phyloP scores from a whole-genome alignment of 2,888 invertebrate species.

The Busseola fusca region DNA sequence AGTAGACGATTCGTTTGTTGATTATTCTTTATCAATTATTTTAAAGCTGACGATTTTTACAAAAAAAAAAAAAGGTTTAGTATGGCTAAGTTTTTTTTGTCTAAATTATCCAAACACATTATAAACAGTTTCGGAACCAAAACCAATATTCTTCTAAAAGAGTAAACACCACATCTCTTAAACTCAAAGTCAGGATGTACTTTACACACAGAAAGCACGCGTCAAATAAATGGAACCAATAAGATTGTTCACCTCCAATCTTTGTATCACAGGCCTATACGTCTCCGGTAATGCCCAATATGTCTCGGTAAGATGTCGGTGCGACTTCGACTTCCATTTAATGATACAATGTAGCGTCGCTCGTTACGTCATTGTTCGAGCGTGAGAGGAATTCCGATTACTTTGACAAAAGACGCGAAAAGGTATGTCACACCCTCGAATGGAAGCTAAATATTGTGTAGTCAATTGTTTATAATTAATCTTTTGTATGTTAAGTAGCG shows the following conservation, averaged over 20 bases:
- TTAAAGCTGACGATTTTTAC: no score
- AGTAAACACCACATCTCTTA: neutral
- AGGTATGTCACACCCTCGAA: slow-evolving; percentile 24
- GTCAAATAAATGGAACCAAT: slow-evolving; percentile 54
- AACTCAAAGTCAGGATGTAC: slow-evolving; percentile 12
- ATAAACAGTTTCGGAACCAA: neutral
- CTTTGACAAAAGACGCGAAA: slow-evolving; percentile 57
- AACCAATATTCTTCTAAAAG: slow-evolving; percentile 4
- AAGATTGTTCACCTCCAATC: slow-evolving; percentile 59
- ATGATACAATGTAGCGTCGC: slow-evolving; percentile 49
- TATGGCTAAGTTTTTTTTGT: no score
- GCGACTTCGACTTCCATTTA: slow-evolving; percentile 53
- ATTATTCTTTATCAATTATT: no score
- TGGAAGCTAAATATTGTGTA: slow-evolving; percentile 11
- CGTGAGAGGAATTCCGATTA: slow-evolving; percentile 56
- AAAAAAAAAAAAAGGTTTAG: no score
- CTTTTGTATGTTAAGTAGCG: neutral
- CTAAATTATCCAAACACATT: no score
- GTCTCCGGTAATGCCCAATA: slow-evolving; percentile 54
- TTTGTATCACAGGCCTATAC: slow-evolving; percentile 56
- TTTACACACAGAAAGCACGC: slow-evolving; percentile 22
- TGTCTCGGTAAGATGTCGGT: slow-evolving; percentile 47
- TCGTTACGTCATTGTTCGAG: slow-evolving; percentile 59
- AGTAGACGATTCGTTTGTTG: no score
- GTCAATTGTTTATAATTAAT: slow-evolving; percentile 23